Evolutionary conservation across 2,888 invertebrate species (phyloP), one percentile per base, ranked within the genome.

Genomic region (Scelioninae gen. 1): DNA sequence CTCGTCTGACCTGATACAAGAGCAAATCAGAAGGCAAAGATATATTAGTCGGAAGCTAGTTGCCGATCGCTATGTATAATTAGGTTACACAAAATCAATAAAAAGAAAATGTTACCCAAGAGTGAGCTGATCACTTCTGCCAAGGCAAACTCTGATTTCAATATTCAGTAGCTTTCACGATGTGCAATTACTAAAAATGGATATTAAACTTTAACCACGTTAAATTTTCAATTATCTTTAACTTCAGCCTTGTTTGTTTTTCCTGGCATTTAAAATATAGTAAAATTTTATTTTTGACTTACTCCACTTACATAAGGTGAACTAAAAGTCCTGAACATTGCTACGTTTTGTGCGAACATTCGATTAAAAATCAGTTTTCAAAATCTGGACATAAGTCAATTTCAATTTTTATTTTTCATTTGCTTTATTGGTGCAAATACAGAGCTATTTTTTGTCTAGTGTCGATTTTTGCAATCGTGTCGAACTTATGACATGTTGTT

Each of bases 21-120:
- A 71, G 60, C 60, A 71, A 60, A 63, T 63, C 62, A 23, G 31
- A 65, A 40, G 31, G 38, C 43, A 51, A 45, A 13, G 62, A 62
- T 62, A 45, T 45, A 45, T 8, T 9, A 16, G 6, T 9, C 5
- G 34, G 11, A 16, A 38, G 10, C 38, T 38, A 38, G 38, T 38
- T 10, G 38, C 38, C 10, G 38, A 38, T 8, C 38, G 10, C 9
- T 1, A 38, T 1, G 15, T 1, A 40, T 45, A 65, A 63, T 63
- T 49, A 34, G 16, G 31, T 65, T 53, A 65, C 13, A 29, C 9
- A 40, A 65, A 65, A 65, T 51, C 49, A 49, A 63, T 63, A 23
- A 49, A 49, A 29, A 47, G 15, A 13, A 51, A 13, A 58, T 3
- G 40, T 40, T 40, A 40, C 40, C 40, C 40, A 7, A 6, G 58